A percentile compares a stretch with the other conserved stretches of the same genome.
Evolutionary conservation across 2,888 invertebrate genomes (phyloP).

Genomic region (Syrista parreyssii): DNA sequence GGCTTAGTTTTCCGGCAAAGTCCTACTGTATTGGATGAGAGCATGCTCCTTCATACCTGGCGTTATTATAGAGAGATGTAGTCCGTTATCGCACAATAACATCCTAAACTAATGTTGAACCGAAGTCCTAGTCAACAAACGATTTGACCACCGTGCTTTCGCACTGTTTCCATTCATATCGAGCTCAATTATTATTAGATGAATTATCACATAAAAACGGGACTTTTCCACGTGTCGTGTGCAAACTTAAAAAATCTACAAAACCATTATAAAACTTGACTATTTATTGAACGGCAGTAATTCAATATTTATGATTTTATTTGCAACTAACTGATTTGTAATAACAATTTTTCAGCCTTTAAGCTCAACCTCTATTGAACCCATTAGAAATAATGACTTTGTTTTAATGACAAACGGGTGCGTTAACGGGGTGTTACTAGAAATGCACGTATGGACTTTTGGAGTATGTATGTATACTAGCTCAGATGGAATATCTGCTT

Average conservation of each 20-base stretch:
- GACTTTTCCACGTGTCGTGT: neutral
- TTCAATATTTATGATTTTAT: no score
- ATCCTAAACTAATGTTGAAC: neutral
- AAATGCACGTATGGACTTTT: neutral
- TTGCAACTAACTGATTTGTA: no score
- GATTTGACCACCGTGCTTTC: neutral
- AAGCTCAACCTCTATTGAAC: no score
- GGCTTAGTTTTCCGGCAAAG: neutral
- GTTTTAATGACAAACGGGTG: neutral
- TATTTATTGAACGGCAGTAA: no score
- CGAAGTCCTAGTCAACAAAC: neutral
- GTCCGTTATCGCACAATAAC: neutral
- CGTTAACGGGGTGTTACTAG: neutral
- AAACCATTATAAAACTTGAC: no score
- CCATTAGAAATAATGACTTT: neutral
- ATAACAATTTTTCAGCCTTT: no score
- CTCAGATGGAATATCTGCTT: conserved; percentile 41
- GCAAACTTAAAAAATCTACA: no score
- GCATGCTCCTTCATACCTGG: neutral
- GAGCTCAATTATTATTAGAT: neutral
- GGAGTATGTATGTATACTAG: neutral
- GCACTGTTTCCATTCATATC: neutral
- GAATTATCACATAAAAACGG: neutral
- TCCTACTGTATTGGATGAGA: neutral
- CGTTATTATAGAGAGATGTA: neutral